Base-by-base conservation (phyloP, 2,797 vertebrate species). In the Parauchenoglanis ngamensis region DNA sequence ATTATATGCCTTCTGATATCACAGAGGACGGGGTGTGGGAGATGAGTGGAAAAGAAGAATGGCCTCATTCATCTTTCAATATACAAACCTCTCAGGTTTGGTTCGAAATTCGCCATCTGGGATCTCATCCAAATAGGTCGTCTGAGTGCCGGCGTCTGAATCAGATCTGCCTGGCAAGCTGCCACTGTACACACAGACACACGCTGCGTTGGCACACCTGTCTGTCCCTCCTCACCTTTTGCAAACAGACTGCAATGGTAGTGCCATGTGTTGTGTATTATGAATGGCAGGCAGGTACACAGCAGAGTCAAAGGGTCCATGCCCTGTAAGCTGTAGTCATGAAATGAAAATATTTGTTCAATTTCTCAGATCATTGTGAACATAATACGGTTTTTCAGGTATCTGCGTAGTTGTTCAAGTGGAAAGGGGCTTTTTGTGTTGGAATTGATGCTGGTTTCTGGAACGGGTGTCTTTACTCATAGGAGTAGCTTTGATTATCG, bases 211-310 rank as follows among this genome's bases (percentile, higher is more conserved):
- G 85, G 76, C 83, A 86, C 82, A 83, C 83, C 82, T 91, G 52
- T 85, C 88, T 85, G 77, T 87, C 75, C 67, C 54, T 85, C 40
- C 77, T 87, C 87, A 89, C 84, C 82, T 86, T 88, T 84, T 13
- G 35, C 88, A 91, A 85, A 87, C 86, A 87, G 86, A 65, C 83
- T 28, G 70, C 57, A 61, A 2, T 49, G 57, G 35, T 78, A 46
- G 85, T 72, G 84, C 85, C 86, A 84, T 49, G 84, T 87, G 87
- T 86, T 87, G 25, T 65, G 65, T 80, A 86, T 90, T 89, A 85
- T 86, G 75, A 84, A 80, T 77, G 75, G 75, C 40, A 23, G n/a
- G 75, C 61, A 87, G 76, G 59, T 46, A 81, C 80, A 63, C 85
- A 56, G 75, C 54, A 44, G 57, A 72, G 54, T 70, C 21, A 81